Conservation (phyloP, 2,888 invertebrate species). For the Aphodius sticticus region DNA sequence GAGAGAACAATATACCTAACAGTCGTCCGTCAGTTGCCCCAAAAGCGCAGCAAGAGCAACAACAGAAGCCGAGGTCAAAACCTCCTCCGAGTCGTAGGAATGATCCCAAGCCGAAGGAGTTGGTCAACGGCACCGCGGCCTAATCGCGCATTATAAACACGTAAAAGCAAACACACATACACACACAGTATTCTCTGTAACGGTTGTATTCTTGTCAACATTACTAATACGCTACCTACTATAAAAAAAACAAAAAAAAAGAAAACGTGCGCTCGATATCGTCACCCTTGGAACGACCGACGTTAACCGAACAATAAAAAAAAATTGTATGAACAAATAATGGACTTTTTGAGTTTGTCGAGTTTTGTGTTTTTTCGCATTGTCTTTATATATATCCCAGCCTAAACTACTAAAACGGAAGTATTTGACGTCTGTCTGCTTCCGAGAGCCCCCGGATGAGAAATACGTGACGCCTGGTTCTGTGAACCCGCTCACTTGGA, state of each 20-base stretch:
- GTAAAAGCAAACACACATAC: neutral
- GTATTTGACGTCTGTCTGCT: conserved; percentile 47
- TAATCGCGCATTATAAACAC: conserved; percentile 42
- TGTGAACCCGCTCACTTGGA: conserved; percentile 52
- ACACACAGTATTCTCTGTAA: conserved; percentile 4
- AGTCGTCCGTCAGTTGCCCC: conserved; percentile 33
- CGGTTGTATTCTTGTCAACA: conserved; percentile 4
- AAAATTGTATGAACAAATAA: neutral
- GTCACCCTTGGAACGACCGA: neutral
- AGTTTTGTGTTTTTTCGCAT: conserved; percentile 4
- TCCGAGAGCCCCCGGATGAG: neutral
- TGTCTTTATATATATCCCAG: conserved; percentile 45
- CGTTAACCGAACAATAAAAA: neutral
- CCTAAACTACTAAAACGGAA: conserved; percentile 48
- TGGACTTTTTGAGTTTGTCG: conserved; percentile 4
- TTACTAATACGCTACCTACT: neutral
- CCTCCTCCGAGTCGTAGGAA: conserved; percentile 55
- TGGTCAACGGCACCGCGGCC: conserved; percentile 72
- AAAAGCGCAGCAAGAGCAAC: conserved; percentile 44
- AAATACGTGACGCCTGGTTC: conserved; percentile 51
- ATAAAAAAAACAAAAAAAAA: neutral
- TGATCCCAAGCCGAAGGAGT: conserved; percentile 64
- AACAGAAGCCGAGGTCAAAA: conserved; percentile 52
- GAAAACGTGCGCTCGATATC: conserved; percentile 46
- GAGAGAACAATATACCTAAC: conserved; percentile 40